These are phyloP conservation scores for Centrocercus urophasianus DNA, from an alignment of 2,113 vertebrate species.

Conservation along the genomic window DNA sequence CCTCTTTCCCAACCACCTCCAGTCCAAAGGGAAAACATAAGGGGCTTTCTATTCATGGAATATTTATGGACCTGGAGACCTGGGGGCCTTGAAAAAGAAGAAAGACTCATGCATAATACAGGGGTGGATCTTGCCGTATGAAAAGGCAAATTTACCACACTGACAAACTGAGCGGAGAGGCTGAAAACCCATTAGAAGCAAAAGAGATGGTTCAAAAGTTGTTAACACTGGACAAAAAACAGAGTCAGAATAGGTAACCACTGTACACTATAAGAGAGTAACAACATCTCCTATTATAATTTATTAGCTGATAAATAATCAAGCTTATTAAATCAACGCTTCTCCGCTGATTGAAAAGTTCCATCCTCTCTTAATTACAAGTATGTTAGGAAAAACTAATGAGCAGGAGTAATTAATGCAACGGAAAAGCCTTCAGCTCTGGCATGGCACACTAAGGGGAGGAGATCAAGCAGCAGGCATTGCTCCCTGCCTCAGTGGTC, in stretches of 20 bases:
- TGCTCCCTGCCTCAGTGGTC: background rate
- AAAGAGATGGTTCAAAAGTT: background rate
- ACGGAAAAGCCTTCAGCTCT: background rate
- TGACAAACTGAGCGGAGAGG: background rate
- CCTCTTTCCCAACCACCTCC: background rate
- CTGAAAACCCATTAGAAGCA: background rate
- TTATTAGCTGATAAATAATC: background rate
- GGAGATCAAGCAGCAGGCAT: background rate
- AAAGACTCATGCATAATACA: conserved; percentile 64
- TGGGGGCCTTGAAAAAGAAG: conserved; percentile 12
- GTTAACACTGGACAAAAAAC: background rate
- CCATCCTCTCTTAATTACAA: background rate
- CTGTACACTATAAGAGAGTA: background rate
- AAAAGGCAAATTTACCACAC: conserved; percentile 4
- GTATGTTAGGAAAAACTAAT: background rate
- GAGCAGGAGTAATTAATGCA: background rate
- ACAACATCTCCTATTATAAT: background rate
- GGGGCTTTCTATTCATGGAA: conserved; percentile 46
- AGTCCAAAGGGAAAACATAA: conserved; percentile 31
- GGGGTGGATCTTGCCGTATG: background rate
- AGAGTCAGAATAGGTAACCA: background rate
- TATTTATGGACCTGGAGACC: conserved; percentile 63
- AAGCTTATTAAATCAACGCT: conserved; percentile 7
- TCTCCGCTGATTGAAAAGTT: background rate
- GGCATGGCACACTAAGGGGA: background rate